A percentile compares a stretch with the other conserved stretches of the same genome.
Conservation (phyloP, 2,113 vertebrate species). For the Datnioides undecimradiatus region DNA sequence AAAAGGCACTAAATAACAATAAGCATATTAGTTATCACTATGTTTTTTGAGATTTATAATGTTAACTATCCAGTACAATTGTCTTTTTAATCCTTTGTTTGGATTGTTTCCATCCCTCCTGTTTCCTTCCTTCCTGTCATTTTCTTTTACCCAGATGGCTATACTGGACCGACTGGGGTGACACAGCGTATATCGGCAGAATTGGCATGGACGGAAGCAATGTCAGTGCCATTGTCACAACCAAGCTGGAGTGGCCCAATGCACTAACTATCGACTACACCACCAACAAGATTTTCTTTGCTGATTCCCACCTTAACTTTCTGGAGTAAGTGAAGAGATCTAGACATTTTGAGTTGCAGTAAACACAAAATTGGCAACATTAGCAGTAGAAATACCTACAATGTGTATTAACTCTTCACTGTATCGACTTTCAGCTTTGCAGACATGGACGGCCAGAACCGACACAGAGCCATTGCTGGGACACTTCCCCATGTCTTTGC, state of each 20-base stretch:
- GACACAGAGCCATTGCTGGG: constrained; percentile 76
- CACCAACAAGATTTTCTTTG: constrained; percentile 83
- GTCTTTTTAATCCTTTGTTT: neutral
- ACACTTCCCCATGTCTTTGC: constrained; percentile 79
- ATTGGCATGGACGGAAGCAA: constrained; percentile 80
- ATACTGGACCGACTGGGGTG: constrained; percentile 82
- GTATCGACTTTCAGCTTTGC: constrained; percentile 68
- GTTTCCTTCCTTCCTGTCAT: neutral
- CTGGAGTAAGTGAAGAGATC: constrained; percentile 73
- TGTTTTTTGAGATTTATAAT: neutral
- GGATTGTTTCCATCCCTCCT: neutral
- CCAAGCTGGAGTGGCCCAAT: constrained; percentile 81
- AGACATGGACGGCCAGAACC: constrained; percentile 81
- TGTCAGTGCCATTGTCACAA: constrained; percentile 74
- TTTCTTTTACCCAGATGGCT: constrained; percentile 73
- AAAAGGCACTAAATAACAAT: neutral
- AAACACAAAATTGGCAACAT: no score
- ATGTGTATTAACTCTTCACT: neutral
- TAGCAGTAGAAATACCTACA: neutral
- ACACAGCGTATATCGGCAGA: constrained; percentile 78
- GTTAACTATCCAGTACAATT: neutral
- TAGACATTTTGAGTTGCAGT: neutral
- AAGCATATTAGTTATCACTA: neutral
- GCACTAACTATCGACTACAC: constrained; percentile 82
- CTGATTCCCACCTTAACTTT: constrained; percentile 81